A percentile compares a stretch with the other conserved stretches of the same genome.
Conservation (phyloP, 2,797 vertebrate species). For the Synaphobranchus kaupii region DNA sequence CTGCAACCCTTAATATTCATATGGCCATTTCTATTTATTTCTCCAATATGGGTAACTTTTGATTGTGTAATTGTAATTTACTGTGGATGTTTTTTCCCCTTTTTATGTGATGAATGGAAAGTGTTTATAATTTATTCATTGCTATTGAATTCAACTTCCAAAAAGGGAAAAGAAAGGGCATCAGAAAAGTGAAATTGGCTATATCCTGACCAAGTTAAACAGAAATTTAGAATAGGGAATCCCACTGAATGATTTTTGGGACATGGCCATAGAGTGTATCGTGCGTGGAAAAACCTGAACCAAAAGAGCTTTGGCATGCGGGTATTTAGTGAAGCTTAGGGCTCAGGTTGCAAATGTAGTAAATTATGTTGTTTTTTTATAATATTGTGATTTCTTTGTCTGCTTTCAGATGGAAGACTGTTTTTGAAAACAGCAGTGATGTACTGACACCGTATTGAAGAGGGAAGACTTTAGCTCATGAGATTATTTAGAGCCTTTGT, state of each 20-base stretch:
- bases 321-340: neutral
- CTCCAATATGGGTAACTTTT: neutral
- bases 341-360: neutral
- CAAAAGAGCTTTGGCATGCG: neutral
- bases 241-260: neutral
- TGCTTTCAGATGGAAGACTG: slow-evolving; percentile 89
- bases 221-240: neutral
- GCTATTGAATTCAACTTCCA: neutral
- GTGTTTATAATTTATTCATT: neutral
- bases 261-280: neutral
- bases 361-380: slow-evolving; percentile 40
- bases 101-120: neutral
- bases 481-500: slow-evolving; percentile 60
- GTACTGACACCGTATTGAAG: slow-evolving; percentile 77
- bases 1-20: neutral
- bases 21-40: neutral
- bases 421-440: slow-evolving; percentile 94
- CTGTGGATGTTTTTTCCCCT: neutral
- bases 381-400: slow-evolving; percentile 59
- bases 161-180: neutral
- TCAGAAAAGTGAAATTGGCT: neutral
- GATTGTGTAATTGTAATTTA: neutral
- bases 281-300: neutral
- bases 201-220: neutral
- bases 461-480: slow-evolving; percentile 59